A percentile compares a stretch with the other conserved stretches of the same genome.
Evolutionary conservation across 2,113 vertebrate genomes (phyloP).

Genomic region (Cyanistes caeruleus): DNA sequence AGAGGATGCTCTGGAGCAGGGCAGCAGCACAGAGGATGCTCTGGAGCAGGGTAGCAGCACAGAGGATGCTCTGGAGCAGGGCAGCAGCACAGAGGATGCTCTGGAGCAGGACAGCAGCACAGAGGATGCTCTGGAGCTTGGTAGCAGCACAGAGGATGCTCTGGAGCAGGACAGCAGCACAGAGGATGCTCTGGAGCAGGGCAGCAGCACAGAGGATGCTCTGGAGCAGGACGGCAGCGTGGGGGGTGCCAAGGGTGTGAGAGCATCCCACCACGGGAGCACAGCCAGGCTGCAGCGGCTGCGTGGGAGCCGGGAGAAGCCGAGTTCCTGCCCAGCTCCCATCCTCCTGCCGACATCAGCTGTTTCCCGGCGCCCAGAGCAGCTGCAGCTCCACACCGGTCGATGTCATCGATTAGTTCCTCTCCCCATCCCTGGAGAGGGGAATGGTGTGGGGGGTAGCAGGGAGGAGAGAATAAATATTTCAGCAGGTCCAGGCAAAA

Average conservation of each 20-base stretch:
- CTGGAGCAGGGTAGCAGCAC: too few species aligned
- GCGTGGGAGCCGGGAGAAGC: not conserved
- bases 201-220: not conserved
- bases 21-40: too few species aligned
- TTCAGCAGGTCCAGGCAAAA: slow-evolving; percentile 50
- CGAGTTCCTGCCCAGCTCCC: not conserved
- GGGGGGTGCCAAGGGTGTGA: accelerated
- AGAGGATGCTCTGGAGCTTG: accelerated
- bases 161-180: not conserved
- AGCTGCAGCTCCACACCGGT: slow-evolving; percentile 24
- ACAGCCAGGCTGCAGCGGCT: not conserved
- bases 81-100: not conserved
- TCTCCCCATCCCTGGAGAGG: slow-evolving; percentile 18
- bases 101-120: accelerated
- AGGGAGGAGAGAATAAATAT: slow-evolving; percentile 52
- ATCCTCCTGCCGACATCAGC: not conserved
- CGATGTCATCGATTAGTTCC: slow-evolving; percentile 59
- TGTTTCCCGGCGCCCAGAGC: not conserved
- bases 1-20: accelerated
- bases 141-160: accelerated
- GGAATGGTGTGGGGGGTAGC: not conserved
- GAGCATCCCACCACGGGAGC: not conserved
- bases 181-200: accelerated
- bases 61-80: not conserved
- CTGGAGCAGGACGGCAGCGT: not conserved